phyloP scores from a whole-genome alignment of 2,797 vertebrate genomes.

The Lutjanus campechanus region DNA sequence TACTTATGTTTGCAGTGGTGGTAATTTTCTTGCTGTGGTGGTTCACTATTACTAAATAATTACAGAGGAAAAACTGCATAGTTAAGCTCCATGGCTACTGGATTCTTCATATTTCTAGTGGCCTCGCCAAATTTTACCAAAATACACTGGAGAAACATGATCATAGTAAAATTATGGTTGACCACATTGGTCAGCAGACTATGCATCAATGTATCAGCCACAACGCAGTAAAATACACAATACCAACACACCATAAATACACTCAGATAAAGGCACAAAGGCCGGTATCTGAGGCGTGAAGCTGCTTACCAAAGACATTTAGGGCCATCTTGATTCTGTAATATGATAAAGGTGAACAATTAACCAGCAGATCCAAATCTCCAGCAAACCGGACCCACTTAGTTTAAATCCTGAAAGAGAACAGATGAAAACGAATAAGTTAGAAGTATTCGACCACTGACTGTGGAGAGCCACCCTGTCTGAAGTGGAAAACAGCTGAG shows the following conservation, averaged over 20 bases:
- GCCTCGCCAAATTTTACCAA: background rate
- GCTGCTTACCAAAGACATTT: conserved; percentile 81
- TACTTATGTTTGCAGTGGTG: too few species aligned
- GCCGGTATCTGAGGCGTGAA: background rate
- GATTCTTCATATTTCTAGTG: background rate
- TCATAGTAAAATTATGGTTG: background rate
- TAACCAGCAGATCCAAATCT: conserved; percentile 48
- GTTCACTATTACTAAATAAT: too few species aligned
- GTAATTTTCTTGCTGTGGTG: too few species aligned
- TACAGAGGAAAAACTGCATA: too few species aligned
- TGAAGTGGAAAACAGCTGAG: conserved; percentile 28
- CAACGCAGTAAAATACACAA: background rate
- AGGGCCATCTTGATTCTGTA: conserved; percentile 75
- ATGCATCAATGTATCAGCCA: background rate
- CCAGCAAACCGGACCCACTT: conserved; percentile 27
- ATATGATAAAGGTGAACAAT: conserved; percentile 60
- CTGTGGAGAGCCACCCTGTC: fast-evolving
- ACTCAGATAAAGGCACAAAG: background rate
- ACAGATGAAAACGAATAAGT: background rate
- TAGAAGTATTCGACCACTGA: fast-evolving
- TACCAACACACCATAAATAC: background rate
- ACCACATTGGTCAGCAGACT: background rate
- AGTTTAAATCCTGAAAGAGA: conserved; percentile 53
- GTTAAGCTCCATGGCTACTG: too few species aligned
- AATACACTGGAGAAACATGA: background rate